Conservation (phyloP, 2,113 vertebrate species). For the Kryptolebias marmoratus region DNA sequence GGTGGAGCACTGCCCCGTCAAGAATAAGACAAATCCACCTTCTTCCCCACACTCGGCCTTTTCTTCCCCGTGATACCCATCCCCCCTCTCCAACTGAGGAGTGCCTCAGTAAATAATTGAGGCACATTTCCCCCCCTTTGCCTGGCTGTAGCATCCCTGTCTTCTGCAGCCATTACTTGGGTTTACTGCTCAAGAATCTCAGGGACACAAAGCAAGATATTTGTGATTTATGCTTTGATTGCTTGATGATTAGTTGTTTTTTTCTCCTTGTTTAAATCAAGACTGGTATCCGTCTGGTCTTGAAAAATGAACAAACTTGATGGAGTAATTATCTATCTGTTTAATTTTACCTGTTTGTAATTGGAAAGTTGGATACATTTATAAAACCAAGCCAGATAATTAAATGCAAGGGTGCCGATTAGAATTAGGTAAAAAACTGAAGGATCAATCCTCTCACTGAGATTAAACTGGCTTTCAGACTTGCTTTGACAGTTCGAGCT, state of each 20-base stretch:
- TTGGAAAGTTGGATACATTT: too few species aligned
- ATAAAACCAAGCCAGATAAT: too few species aligned
- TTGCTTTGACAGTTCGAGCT: neutral
- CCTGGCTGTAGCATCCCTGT: slow-evolving; percentile 33
- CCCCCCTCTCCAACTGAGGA: slow-evolving; percentile 56
- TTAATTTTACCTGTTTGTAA: too few species aligned
- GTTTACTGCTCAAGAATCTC: neutral
- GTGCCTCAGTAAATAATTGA: slow-evolving; percentile 76
- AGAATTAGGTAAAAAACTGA: too few species aligned
- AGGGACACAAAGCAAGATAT: neutral
- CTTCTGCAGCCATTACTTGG: slow-evolving; percentile 6
- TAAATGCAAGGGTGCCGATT: too few species aligned
- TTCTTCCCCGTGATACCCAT: slow-evolving; percentile 54
- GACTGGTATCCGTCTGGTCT: too few species aligned
- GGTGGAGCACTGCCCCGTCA: slow-evolving; percentile 22
- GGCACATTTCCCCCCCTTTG: slow-evolving; percentile 44
- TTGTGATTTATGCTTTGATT: neutral
- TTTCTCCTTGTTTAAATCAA: too few species aligned
- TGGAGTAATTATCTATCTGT: too few species aligned
- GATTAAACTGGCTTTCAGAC: too few species aligned
- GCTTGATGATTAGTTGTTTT: neutral
- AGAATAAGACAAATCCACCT: slow-evolving; percentile 46
- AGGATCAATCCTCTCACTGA: too few species aligned
- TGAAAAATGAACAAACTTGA: too few species aligned
- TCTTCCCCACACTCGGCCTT: slow-evolving; percentile 41